These are phyloP conservation scores for Ciconia stormi DNA, from an alignment of 2,113 vertebrate genomes.

Conservation along the genomic window DNA sequence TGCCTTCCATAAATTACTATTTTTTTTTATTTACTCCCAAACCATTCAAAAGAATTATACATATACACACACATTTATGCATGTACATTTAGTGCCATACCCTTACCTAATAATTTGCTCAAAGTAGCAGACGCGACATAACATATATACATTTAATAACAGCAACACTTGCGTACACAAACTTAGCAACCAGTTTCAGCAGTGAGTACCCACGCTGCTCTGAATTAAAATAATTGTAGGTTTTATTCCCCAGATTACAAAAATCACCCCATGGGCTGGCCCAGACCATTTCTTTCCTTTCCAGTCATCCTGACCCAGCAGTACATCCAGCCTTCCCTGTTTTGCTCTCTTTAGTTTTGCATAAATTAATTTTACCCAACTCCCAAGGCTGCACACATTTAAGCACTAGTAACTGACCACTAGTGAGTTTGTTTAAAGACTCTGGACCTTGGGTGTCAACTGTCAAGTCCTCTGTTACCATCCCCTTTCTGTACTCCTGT, in stretches of 20 bases:
- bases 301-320: neutral
- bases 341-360: neutral
- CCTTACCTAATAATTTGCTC: neutral
- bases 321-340: neutral
- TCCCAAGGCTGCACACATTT: neutral
- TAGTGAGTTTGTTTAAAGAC: neutral
- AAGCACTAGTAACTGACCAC: neutral
- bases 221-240: neutral
- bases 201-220: neutral
- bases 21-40: neutral
- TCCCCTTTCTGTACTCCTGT: neutral
- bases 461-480: neutral
- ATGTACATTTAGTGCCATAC: neutral
- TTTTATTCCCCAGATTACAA: neutral
- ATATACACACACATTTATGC: neutral
- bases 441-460: neutral
- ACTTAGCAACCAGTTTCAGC: neutral
- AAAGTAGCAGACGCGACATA: neutral
- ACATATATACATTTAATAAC: neutral
- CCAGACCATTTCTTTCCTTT: neutral
- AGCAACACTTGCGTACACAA: neutral
- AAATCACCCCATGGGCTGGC: neutral
- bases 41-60: neutral
- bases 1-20: neutral
- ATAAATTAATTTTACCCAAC: neutral